Percentiles rank a stretch among this genome's conserved stretches.
phyloP scores from a whole-genome alignment of 2,113 vertebrate species.

The Neogale vison region DNA sequence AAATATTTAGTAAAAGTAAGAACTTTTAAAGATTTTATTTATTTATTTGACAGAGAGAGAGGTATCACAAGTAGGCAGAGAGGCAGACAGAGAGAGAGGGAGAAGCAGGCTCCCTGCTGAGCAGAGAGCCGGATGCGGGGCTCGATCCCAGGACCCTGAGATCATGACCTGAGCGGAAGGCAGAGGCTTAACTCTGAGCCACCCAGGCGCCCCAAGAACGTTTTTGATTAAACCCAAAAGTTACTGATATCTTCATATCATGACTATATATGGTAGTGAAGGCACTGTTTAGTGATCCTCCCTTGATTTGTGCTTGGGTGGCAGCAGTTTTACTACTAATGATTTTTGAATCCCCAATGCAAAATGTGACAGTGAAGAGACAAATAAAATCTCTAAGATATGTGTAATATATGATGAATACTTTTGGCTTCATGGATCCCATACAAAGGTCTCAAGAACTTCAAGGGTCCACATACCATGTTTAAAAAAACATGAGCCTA shows the following conservation, averaged over 20 bases:
- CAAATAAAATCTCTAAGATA: constrained; percentile 20
- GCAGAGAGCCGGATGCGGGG: too few species aligned
- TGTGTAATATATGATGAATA: neutral
- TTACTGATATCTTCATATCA: neutral
- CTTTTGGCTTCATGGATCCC: neutral
- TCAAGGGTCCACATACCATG: neutral
- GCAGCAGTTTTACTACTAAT: neutral
- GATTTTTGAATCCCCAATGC: neutral
- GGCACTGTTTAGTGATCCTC: neutral
- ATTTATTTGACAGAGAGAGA: too few species aligned
- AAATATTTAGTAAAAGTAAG: constrained; percentile 33
- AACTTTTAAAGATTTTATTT: neutral
- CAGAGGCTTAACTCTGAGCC: too few species aligned
- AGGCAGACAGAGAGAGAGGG: too few species aligned
- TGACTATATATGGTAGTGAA: neutral
- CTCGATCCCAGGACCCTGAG: too few species aligned
- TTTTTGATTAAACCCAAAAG: neutral
- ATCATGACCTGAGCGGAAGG: too few species aligned
- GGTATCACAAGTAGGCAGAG: too few species aligned
- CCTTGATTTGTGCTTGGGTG: neutral
- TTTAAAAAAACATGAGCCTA: neutral
- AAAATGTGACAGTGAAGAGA: neutral
- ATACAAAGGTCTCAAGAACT: neutral
- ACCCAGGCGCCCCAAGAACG: neutral
- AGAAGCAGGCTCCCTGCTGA: too few species aligned